Evolutionary conservation across 2,797 vertebrate genomes (phyloP).

Genomic region (Anisognathus igniventris): DNA sequence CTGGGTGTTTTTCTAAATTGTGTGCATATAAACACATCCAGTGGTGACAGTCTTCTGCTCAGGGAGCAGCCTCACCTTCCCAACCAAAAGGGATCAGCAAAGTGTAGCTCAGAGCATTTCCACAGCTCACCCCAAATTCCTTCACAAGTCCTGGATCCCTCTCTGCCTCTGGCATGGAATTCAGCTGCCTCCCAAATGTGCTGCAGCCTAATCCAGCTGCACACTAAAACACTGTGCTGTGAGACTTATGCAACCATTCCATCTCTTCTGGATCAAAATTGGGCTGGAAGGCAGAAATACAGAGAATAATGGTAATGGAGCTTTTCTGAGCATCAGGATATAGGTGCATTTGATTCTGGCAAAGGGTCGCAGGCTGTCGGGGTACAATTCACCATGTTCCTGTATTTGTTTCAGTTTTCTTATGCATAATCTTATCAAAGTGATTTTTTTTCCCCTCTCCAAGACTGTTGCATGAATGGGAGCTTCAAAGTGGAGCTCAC

Average conservation of each 20-base stretch:
- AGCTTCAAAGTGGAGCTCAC: background rate
- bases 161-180: background rate
- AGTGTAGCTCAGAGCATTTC: background rate
- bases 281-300: background rate
- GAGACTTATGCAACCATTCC: background rate
- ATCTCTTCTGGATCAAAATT: background rate
- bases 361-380: background rate
- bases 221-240: background rate
- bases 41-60: background rate
- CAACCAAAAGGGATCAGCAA: background rate
- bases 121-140: background rate
- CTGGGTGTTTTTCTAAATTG: background rate
- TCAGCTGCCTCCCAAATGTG: background rate
- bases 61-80: background rate
- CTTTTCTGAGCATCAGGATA: background rate
- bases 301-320: background rate
- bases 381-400: background rate
- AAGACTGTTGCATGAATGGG: background rate
- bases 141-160: background rate
- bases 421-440: background rate
- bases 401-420: background rate
- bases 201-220: background rate
- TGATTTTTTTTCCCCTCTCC: background rate
- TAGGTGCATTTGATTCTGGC: background rate
- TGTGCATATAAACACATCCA: fast-evolving